These are phyloP conservation scores for Chromis chromis DNA, from an alignment of 2,797 vertebrate species.

Conservation along the genomic window DNA sequence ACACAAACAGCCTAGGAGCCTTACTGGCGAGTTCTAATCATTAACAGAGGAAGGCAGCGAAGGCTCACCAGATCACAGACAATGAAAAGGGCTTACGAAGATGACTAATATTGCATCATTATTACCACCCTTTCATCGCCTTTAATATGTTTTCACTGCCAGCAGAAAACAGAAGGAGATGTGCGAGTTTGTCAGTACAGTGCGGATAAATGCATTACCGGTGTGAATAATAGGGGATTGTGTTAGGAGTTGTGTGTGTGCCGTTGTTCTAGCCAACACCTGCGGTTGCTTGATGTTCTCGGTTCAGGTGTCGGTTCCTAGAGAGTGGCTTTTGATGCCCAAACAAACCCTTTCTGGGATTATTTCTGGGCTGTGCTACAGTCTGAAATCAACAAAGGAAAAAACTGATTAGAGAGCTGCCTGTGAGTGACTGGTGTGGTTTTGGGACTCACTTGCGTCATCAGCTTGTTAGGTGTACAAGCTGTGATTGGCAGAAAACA, in stretches of 20 bases:
- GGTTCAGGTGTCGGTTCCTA: constrained; percentile 16
- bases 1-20: constrained; percentile 78
- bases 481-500: constrained; percentile 23
- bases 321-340: background rate
- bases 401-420: constrained; percentile 21
- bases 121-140: constrained; percentile 54
- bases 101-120: constrained; percentile 78
- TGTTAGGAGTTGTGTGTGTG: constrained; percentile 27
- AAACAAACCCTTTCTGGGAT: constrained; percentile 4
- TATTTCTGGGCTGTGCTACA: constrained; percentile 8
- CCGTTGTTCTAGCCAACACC: constrained; percentile 39
- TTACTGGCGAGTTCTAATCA: constrained; percentile 80
- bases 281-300: constrained; percentile 34
- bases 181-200: constrained; percentile 24
- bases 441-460: constrained; percentile 21
- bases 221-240: constrained; percentile 8
- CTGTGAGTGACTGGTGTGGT: constrained; percentile 21
- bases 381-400: constrained; percentile 7
- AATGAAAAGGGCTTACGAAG: constrained; percentile 74
- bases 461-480: constrained; percentile 3
- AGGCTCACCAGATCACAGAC: constrained; percentile 75
- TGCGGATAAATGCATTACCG: constrained; percentile 21
- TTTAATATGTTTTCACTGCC: constrained; percentile 60
- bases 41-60: constrained; percentile 74
- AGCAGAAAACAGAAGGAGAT: constrained; percentile 42